Conservation (phyloP, 1,140 invertebrate genomes). For the Neuroterus valhalla region DNA sequence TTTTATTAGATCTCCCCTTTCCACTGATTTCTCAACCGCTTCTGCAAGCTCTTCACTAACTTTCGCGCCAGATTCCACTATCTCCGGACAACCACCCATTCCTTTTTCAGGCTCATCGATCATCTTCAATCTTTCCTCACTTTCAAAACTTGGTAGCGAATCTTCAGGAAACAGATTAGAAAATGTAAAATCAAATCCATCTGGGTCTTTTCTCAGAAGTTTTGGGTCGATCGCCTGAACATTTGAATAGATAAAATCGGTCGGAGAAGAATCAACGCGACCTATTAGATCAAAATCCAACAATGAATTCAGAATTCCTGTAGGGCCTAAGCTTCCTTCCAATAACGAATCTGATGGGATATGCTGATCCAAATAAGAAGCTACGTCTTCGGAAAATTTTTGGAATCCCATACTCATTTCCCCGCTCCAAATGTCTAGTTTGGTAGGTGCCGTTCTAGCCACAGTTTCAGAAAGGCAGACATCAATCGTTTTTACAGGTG, state of each 20-base stretch:
- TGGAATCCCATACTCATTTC: conserved; percentile 41
- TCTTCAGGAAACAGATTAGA: neutral
- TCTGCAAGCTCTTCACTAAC: neutral
- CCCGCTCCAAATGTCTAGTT: too few relatives aligned
- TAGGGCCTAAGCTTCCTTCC: conserved; percentile 35
- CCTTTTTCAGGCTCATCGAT: too few relatives aligned
- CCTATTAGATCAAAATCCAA: conserved; percentile 51
- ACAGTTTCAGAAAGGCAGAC: conserved; percentile 26
- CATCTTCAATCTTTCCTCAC: too few relatives aligned
- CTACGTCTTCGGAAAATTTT: conserved; percentile 41
- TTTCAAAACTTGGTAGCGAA: too few relatives aligned
- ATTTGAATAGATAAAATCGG: conserved; percentile 48
- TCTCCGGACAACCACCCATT: neutral
- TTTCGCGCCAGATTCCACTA: neutral
- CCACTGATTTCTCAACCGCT: neutral
- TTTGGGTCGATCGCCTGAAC: conserved; percentile 49
- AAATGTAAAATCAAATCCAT: conserved; percentile 9
- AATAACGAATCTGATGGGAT: conserved; percentile 31
- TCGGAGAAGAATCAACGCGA: conserved; percentile 42
- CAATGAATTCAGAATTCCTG: conserved; percentile 44
- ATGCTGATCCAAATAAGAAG: conserved; percentile 37
- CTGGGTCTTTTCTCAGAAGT: conserved; percentile 42
- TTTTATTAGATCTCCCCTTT: neutral
- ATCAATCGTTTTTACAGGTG: conserved; percentile 30
- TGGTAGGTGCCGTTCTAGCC: too few relatives aligned